Evolutionary conservation across 37 sponge, comb jelly and placozoan species (phyloP), one percentile per base, ranked within the genome.

Genomic region (Dysidea cf. avara): DNA sequence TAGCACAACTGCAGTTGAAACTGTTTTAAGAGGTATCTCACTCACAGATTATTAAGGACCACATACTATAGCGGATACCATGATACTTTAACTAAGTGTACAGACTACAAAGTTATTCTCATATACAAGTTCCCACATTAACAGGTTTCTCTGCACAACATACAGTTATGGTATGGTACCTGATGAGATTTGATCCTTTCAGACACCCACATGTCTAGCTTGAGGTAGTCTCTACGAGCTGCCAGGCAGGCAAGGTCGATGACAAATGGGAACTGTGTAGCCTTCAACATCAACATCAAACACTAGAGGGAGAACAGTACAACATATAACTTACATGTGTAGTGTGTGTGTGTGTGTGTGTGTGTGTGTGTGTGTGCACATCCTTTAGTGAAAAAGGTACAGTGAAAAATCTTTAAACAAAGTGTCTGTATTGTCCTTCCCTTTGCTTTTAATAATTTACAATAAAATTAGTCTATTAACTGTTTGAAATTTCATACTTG

Each of bases 241-340:
- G 99, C 99, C 56, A 89, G 80, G 53, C 81, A 90, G 21, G 96
- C 99, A 67, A 99, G 61, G 58, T 99, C 96, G 18, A 99, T 77
- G n/a, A 87, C 91, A 82, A 99, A 99, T 21, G 86, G 84, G 68
- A 95, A 92, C 54, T 82, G 80, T 38, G 81, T 78, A 29, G 69
- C 76, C 34, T 89, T 89, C 39, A 97, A 85, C 53, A 95, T 58
- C 32, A 47, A 50, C 35, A 87, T 79, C 60, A 91, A 78, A 0
- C 83, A 64, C 78, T 74, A 32, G 9, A 43, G 5, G 46, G 46
- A 43, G 9, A 43, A 43, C 5, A 12, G 9, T 32, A 57, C 5
- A 5, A 11, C 59, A 13, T 29, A 57, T 11, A 13, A 30, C 5
- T 29, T 30, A 26, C 5, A 26, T n/a, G n/a, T n/a, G n/a, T n/a